Evolutionary conservation across 2,797 vertebrate genomes (phyloP).

Genomic region (Hippocampus kuda): DNA sequence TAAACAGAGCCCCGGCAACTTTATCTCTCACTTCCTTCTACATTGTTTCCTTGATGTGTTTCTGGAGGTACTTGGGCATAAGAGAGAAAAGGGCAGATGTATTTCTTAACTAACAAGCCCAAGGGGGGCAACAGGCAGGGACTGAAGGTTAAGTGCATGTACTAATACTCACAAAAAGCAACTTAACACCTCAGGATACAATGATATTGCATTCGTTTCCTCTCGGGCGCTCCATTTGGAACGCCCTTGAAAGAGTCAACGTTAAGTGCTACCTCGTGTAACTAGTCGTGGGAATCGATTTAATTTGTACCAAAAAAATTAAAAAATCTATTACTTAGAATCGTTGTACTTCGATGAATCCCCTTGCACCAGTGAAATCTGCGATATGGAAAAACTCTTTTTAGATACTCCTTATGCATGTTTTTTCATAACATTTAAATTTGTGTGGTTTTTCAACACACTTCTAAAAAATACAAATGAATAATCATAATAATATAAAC

Average conservation of each 20-base stretch:
- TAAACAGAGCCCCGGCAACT: slow-evolving; percentile 68
- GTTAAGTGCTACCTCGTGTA: slow-evolving; percentile 4
- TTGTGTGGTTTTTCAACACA: too few relatives aligned
- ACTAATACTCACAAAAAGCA: slow-evolving; percentile 54
- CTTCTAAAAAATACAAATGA: too few relatives aligned
- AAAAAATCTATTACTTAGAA: too few relatives aligned
- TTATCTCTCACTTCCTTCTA: slow-evolving; percentile 74
- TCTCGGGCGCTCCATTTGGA: slow-evolving; percentile 27
- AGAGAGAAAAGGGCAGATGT: slow-evolving; percentile 52
- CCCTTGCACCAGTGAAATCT: too few relatives aligned
- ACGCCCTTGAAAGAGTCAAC: slow-evolving; percentile 15
- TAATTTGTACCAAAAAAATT: too few relatives aligned
- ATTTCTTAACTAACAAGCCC: slow-evolving; percentile 60
- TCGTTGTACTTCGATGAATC: too few relatives aligned
- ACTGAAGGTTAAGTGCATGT: slow-evolving; percentile 67
- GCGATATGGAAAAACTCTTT: too few relatives aligned
- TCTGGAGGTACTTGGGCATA: slow-evolving; percentile 41
- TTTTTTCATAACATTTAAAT: too few relatives aligned
- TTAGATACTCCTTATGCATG: too few relatives aligned
- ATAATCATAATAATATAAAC: too few relatives aligned
- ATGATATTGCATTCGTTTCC: slow-evolving; percentile 39
- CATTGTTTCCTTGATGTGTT: slow-evolving; percentile 70
- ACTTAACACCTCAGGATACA: slow-evolving; percentile 51
- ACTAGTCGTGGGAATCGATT: neutral
- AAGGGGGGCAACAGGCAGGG: slow-evolving; percentile 43